Conservation (phyloP, 2,797 vertebrate genomes). For the Chelon labrosus region DNA sequence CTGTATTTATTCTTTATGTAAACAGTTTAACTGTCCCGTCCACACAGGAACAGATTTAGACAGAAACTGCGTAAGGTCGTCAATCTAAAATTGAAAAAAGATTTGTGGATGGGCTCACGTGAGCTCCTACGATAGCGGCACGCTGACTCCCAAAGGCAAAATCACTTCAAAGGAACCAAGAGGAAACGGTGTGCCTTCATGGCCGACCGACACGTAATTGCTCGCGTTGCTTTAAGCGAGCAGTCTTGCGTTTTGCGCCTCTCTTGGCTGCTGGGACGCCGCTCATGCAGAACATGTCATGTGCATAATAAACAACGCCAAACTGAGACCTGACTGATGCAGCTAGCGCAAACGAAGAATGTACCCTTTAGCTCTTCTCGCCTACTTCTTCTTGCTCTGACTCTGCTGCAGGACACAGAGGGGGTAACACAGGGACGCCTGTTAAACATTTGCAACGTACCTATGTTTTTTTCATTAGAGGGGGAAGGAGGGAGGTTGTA, state of each 20-base stretch:
- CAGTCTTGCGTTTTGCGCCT: constrained; percentile 56
- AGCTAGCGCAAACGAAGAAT: constrained; percentile 23
- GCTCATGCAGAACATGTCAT: constrained; percentile 38
- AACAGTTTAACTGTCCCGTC: constrained; percentile 17
- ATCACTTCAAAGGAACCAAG: constrained; percentile 4
- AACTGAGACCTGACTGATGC: constrained; percentile 50
- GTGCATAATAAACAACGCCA: constrained; percentile 46
- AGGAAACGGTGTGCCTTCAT: constrained; percentile 26
- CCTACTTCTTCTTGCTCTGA: constrained; percentile 22
- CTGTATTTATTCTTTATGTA: neutral
- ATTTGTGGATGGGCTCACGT: neutral
- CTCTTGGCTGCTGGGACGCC: constrained; percentile 38
- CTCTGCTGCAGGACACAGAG: constrained; percentile 11
- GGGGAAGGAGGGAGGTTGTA: constrained; percentile 7
- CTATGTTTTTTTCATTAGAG: constrained; percentile 60
- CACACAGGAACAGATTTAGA: neutral
- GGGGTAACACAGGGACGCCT: constrained; percentile 1
- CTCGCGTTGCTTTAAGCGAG: constrained; percentile 45
- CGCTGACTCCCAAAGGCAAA: constrained; percentile 3
- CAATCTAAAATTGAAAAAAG: neutral
- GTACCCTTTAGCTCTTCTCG: constrained; percentile 27
- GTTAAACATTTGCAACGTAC: constrained; percentile 66
- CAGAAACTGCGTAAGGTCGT: neutral
- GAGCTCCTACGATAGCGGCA: neutral
- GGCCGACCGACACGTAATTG: constrained; percentile 45